Evolutionary conservation across 2,113 vertebrate genomes (phyloP).

Genomic region (Takifugu flavidus): DNA sequence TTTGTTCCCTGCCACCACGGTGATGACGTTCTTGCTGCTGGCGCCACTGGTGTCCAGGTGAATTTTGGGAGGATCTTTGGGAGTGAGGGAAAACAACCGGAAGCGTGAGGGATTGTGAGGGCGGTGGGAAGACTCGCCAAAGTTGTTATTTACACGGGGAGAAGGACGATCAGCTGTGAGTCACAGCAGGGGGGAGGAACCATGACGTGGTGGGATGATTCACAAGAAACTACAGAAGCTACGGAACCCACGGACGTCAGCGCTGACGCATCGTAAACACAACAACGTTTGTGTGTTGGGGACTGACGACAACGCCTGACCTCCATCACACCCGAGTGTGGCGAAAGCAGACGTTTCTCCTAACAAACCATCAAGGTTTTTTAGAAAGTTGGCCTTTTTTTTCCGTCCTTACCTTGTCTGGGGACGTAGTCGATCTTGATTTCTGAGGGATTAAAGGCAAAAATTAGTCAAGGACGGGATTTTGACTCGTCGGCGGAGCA

Average conservation of each 20-base stretch:
- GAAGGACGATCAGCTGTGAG: neutral
- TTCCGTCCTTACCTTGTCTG: constrained; percentile 77
- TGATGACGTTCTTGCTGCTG: constrained; percentile 76
- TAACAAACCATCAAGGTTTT: too few species aligned
- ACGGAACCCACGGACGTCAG: too few species aligned
- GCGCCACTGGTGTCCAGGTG: constrained; percentile 80
- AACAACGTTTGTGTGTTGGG: too few species aligned
- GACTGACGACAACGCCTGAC: too few species aligned
- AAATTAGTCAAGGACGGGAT: constrained; percentile 3
- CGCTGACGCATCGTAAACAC: too few species aligned
- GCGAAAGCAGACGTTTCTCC: too few species aligned
- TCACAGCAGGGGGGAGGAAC: too few species aligned
- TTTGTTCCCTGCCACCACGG: constrained; percentile 89
- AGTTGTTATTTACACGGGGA: too few species aligned
- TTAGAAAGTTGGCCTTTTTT: neutral
- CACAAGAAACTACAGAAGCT: too few species aligned
- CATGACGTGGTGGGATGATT: too few species aligned
- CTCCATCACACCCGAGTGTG: too few species aligned
- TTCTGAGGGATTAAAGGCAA: constrained; percentile 68
- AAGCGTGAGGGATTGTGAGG: neutral
- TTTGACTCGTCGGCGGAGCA: neutral
- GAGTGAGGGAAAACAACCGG: neutral
- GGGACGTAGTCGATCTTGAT: constrained; percentile 91
- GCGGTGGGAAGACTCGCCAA: too few species aligned
- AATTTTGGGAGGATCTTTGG: constrained; percentile 87